Base-by-base conservation (phyloP, 2,888 invertebrate genomes). In the Amblyjoppa proteus region DNA sequence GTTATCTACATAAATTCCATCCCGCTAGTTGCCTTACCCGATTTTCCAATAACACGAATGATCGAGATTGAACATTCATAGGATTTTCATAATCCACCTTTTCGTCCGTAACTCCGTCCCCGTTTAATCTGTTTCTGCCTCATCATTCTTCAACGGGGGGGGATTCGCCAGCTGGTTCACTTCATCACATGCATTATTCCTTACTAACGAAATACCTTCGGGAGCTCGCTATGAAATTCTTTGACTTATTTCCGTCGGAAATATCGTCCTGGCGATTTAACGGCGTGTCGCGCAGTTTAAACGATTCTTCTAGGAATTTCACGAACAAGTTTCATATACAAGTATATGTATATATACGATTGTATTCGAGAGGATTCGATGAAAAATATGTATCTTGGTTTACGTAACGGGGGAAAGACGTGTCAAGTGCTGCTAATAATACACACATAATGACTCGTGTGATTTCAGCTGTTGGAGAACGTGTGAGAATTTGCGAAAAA, bases 11-110 rank as follows among this genome's bases (percentile, higher is more conserved):
- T 74, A 58, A 73, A 73, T 80, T 45, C 58, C 38, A 68, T 78
- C 38, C 6, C 13, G 13, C 58, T 34, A 56, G 41, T 68, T 69
- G 70, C 70, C 58, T 81, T 61, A 45, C 13, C 41, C 51, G 76
- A 77, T 77, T 77, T 82, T 77, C 56, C 77, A 77, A 82, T 82
- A 77, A 77, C 73, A 73, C 77, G 45, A 38, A 76, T 64, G 64
- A 82, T 76, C 76, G 58, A 82, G 81, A 82, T 82, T 76, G 61
- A 70, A 70, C 64, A 64, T 82, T 53, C 69, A 64, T 34, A 34
- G 70, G 70, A 71, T 82, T 82, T 82, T 76, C 70, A 82, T 66
- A 76, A 82, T 61, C 34, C 38, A 28, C 41, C 38, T 74, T 56
- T 41, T 45, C 49, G 34, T 77, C 25, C 53, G 34, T 77, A 45